These are phyloP conservation scores for Andrena bucephala DNA, from an alignment of 2,888 invertebrate genomes.

Conservation along the genomic window DNA sequence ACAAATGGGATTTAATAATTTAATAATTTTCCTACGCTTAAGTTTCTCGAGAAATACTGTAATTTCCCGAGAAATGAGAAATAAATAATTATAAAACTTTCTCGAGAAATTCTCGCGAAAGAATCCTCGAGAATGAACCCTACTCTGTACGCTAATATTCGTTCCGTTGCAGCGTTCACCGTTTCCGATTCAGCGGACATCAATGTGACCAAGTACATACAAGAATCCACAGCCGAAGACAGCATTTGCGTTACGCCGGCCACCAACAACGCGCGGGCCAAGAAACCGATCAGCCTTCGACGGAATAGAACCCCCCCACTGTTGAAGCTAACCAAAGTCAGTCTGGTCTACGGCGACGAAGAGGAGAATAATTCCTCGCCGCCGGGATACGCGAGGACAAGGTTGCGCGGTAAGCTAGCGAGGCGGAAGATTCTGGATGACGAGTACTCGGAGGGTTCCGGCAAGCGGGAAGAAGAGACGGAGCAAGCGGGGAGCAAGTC, in stretches of 20 bases:
- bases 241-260: constrained; percentile 68
- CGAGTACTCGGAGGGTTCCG: constrained; percentile 21
- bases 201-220: constrained; percentile 57
- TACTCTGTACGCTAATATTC: background rate
- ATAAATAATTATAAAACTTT: no score
- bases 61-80: no score
- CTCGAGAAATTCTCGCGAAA: no score
- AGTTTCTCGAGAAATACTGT: no score
- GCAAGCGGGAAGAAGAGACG: constrained; percentile 3
- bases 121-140: no score
- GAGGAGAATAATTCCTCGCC: constrained; percentile 42
- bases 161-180: constrained; percentile 68
- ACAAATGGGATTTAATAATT: no score
- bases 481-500: background rate
- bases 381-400: constrained; percentile 7
- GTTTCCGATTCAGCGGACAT: constrained; percentile 67
- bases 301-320: constrained; percentile 71
- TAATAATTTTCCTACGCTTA: no score
- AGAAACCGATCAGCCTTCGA: constrained; percentile 61
- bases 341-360: constrained; percentile 61
- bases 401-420: constrained; percentile 27
- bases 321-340: constrained; percentile 69
- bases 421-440: constrained; percentile 50
- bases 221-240: constrained; percentile 18
- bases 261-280: constrained; percentile 40